Base-by-base conservation (phyloP, 2,797 vertebrate genomes). In the Acanthopagrus latus region DNA sequence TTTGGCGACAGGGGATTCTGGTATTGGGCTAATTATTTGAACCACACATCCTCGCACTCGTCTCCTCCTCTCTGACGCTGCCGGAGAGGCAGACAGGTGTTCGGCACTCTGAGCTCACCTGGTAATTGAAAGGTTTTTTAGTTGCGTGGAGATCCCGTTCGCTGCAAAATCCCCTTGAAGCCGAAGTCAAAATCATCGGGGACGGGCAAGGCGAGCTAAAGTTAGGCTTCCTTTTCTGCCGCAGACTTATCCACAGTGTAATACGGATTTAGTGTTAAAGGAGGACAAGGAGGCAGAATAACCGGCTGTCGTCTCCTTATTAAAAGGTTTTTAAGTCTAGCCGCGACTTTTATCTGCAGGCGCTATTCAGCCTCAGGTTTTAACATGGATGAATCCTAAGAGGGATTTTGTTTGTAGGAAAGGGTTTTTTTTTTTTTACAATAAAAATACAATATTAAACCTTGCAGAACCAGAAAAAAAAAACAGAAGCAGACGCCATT, bases 1-100 rank as follows among this genome's bases (percentile, higher is more conserved):
- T 92, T 90, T 88, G 86, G 88, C 71, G 69, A 89, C 88, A 81
- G 78, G 92, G 90, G 87, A 92, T 75, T 78, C 66, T 88, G 76
- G 78, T 85, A 82, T 87, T 88, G 79, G 82, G 82, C 88, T 94
- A 94, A 93, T 94, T 92, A 92, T 92, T 89, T 87, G 81, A 89
- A 71, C 44, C 70, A 20, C 74, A 80, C 84, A 81, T 86, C 80
- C 68, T 76, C 59, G 58, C 71, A 20, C 82, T 80, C 23, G 63
- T 84, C 78, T 87, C 25, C 55, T 72, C 50, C 74, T 82, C 79
- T 74, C 73, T 74, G 73, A 55, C 56, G 20, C 75, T 54, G 80
- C 68, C 79, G 69, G 54, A 54, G 77, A 66, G 48, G 60, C 71
- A 74, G 69, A 57, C 83, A 73, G 83, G 78, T 82, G n/a, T 50